Percentiles rank a stretch among this genome's conserved stretches.
Evolutionary conservation across 2,113 vertebrate genomes (phyloP).

Genomic region (Nansenia antarctica): DNA sequence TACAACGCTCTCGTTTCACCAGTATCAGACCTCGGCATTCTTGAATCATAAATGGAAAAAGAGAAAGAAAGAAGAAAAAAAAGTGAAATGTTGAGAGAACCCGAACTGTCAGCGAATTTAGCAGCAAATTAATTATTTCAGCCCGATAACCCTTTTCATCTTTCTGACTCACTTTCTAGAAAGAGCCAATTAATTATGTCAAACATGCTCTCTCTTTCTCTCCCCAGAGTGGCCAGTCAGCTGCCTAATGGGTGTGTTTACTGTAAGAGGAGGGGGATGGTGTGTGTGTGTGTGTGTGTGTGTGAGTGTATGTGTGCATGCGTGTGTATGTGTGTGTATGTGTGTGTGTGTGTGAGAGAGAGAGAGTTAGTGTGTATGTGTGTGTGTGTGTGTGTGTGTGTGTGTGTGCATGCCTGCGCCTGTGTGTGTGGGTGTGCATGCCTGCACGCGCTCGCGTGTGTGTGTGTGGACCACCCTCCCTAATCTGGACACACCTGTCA

Average conservation of each 20-base stretch:
- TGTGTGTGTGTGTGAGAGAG: slow-evolving; percentile 56
- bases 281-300: too few species aligned
- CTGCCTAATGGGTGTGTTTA: slow-evolving; percentile 90
- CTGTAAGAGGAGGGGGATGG: slow-evolving; percentile 77
- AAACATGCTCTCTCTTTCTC: slow-evolving; percentile 87
- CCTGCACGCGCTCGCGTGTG: too few species aligned
- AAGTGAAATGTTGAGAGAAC: slow-evolving; percentile 68
- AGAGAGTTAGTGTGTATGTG: slow-evolving; percentile 10
- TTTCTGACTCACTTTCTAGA: slow-evolving; percentile 93
- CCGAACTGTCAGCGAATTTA: slow-evolving; percentile 92
- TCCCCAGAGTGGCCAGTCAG: slow-evolving; percentile 73
- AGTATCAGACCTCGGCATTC: slow-evolving; percentile 80
- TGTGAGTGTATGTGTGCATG: too few species aligned
- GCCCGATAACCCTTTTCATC: slow-evolving; percentile 95
- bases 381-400: slow-evolving; percentile 22
- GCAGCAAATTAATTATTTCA: slow-evolving; percentile 96
- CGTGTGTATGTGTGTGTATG: too few species aligned
- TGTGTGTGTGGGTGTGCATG: too few species aligned
- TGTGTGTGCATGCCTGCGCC: too few species aligned
- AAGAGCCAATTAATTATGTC: slow-evolving; percentile 98
- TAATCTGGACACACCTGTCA: slow-evolving; percentile 93
- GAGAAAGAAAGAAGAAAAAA: slow-evolving; percentile 56
- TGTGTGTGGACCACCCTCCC: slow-evolving; percentile 59
- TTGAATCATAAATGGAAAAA: slow-evolving; percentile 35
- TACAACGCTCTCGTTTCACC: slow-evolving; percentile 81